phyloP scores from a whole-genome alignment of 2,113 vertebrate genomes.

The Helogale parvula region DNA sequence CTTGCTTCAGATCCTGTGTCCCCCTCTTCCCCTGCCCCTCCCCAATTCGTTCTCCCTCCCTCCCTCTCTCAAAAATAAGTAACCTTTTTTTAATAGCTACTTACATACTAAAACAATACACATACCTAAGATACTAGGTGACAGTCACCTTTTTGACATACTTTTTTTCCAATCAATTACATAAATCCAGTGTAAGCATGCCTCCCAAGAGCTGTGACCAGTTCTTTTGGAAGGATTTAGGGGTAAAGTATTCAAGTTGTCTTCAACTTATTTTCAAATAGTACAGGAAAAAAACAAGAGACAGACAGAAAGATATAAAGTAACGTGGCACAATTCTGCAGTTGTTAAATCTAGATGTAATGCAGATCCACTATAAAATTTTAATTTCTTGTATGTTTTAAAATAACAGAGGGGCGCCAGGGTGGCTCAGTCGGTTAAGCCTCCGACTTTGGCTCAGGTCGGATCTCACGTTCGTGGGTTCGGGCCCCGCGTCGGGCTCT shows the following conservation, averaged over 20 bases:
- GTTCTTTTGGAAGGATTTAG: background rate
- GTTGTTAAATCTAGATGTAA: background rate
- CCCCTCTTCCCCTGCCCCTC: no score
- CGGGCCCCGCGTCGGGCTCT: no score
- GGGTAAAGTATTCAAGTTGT: background rate
- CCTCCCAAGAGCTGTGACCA: background rate
- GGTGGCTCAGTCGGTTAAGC: no score
- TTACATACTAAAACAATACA: background rate
- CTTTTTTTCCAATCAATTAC: background rate
- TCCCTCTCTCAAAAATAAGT: no score
- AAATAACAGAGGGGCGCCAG: background rate
- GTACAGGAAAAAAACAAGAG: background rate
- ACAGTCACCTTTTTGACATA: background rate
- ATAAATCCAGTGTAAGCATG: background rate
- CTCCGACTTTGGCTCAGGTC: no score
- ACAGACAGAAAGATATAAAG: background rate
- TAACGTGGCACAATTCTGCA: background rate
- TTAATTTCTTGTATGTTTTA: background rate
- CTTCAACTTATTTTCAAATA: constrained; percentile 6
- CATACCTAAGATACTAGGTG: background rate
- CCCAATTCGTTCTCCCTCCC: no score
- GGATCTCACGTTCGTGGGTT: no score
- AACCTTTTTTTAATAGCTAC: background rate
- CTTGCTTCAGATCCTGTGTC: no score
- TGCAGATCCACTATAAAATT: background rate